Evolutionary conservation across 2,888 invertebrate species (phyloP), one percentile per base, ranked within the genome.

Genomic region (Elmis aenea): DNA sequence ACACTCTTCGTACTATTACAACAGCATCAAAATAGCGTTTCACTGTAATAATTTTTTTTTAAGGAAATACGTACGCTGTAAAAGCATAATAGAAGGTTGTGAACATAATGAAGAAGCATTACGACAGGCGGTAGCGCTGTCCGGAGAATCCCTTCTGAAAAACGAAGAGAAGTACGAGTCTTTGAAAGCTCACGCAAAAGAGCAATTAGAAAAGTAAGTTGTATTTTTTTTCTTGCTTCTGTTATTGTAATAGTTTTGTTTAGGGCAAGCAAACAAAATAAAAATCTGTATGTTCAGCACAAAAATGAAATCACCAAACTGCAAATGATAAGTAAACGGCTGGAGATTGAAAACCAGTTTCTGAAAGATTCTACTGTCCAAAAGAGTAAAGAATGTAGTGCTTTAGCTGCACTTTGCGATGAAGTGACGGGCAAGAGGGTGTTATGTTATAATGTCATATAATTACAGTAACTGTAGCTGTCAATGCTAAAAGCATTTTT

Each of bases 301-400:
- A 82, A 88, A 58, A 75, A 79, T 29, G 94, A 95, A 64, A 77
- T 84, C 39, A 79, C 85, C 14, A 87, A 88, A 67, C 69, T 93
- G 51, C 85, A 85, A 65, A 93, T 93, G 9, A 82, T 89, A 70
- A 74, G 89, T 41, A 89, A 88, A 65, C 89, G 92, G 67, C 80
- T 88, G 58, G 94, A 95, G 68, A 81, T 95, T 35, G 86, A 88
- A 59, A 79, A 83, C 33, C 83, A 81, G 45, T 87, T 91, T n/a
- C n/a, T n/a, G n/a, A n/a, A n/a, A n/a, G n/a, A n/a, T n/a, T n/a
- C n/a, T n/a, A n/a, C 94, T 38, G 85, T 88, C 46, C 92, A 93
- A 66, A 94, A 94, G 71, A 79, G 80, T 9, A 85, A 87, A 63
- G 94, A 95, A 67, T 93, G 92, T 64, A 79, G 82, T 56, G 91